Base-by-base conservation (phyloP, 1,140 invertebrate species). In the Bombyx mandarina region DNA sequence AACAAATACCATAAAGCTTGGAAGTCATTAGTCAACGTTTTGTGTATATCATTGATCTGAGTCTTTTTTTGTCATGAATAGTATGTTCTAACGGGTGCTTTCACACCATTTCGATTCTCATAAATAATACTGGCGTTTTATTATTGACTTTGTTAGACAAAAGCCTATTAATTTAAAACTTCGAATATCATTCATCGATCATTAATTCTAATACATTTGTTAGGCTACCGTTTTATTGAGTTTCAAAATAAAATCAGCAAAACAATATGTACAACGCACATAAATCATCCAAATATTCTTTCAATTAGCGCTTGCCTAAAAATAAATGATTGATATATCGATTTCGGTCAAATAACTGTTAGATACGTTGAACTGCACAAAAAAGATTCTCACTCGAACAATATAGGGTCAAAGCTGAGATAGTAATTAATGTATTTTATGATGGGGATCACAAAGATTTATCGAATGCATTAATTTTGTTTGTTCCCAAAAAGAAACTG, bases 241-340 rank as follows among this genome's bases (percentile, higher is more conserved):
- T 35, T 35, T 35, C 0, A 35, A 35, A 42, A 52, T 8, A 52
- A 52, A 52, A n/a, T 6, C 26, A 35, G 56, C 57, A 59, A 59
- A 63, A 59, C 57, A 63, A 59, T 51, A 43, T 65, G 58, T 61
- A 65, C 59, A 49, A 57, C 61, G 61, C 58, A 44, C 42, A 57
- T 22, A 5, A 47, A 54, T 50, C 51, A 47, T 50, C 45, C 12
- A 54, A 53, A 47, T 54, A 35, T 35, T 3, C 26, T 35, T 54
- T 56, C 57, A 63, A 63, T 63, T 63, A 63, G 47, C 46, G 35
- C 56, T 50, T 52, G 52, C 57, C 55, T 49, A 63, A 43, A 56
- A 43, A 56, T 42, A 43, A 56, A 56, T 61, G 59, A 65, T 61
- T 65, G 63, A 65, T 65, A 65, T 61, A 58, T 56, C 45, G 45